These are phyloP conservation scores for Leptura quadrifasciata DNA, from an alignment of 2,888 invertebrate species.

Conservation along the genomic window DNA sequence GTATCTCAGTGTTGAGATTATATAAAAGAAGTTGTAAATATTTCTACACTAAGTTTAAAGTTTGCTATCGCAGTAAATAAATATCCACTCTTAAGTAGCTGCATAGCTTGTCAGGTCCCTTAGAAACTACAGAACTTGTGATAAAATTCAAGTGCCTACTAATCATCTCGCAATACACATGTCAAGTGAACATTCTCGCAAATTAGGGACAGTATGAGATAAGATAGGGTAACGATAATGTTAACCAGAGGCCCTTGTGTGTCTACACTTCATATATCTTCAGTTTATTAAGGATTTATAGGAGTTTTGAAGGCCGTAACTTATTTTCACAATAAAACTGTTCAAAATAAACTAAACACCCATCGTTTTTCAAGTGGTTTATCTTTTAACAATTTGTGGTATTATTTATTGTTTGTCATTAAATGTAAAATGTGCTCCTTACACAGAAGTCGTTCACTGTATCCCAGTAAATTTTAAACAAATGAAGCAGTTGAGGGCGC, in stretches of 20 bases:
- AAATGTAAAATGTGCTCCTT: background rate
- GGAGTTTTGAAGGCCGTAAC: background rate
- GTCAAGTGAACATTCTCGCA: conserved; percentile 3
- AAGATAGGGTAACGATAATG: background rate
- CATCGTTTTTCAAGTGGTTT: background rate
- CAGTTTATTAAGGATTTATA: background rate
- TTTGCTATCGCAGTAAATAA: background rate
- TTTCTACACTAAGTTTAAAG: background rate
- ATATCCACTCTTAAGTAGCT: background rate
- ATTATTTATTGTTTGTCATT: conserved; percentile 17
- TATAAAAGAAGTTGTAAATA: background rate
- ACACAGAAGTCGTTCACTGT: conserved; percentile 11
- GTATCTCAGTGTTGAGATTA: no score
- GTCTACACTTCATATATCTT: conserved; percentile 19
- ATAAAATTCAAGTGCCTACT: conserved; percentile 1
- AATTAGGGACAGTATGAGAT: conserved; percentile 21
- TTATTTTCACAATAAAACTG: conserved; percentile 6
- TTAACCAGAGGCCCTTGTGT: conserved; percentile 14
- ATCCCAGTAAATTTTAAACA: conserved; percentile 8
- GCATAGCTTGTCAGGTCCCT: background rate
- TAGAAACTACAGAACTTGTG: background rate
- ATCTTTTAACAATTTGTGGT: conserved; percentile 18
- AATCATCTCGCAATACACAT: background rate
- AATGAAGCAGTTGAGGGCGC: background rate
- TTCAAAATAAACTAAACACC: conserved; percentile 9